Conservation (phyloP, 2,888 invertebrate genomes). For the Cyrtodaria siliqua region DNA sequence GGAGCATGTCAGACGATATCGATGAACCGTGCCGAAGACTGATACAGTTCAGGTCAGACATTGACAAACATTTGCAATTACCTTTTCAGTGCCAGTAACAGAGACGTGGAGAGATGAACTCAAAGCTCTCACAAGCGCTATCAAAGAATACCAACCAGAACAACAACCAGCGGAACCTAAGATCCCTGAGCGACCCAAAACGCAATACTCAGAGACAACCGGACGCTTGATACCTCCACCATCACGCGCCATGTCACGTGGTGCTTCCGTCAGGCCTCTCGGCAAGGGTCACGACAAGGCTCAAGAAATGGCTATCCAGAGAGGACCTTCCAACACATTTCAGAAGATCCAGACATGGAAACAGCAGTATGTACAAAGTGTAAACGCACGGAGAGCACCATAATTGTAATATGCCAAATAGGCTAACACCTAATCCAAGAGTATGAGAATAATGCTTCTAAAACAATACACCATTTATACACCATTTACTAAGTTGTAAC, state of each 20-base stretch:
- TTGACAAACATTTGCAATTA: no score
- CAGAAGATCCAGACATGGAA: constrained; percentile 80
- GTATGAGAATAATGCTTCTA: no score
- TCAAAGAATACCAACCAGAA: constrained; percentile 59
- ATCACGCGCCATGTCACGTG: constrained; percentile 83
- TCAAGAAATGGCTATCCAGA: constrained; percentile 23
- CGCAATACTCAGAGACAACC: constrained; percentile 83
- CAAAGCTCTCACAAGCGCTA: constrained; percentile 76
- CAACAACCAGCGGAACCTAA: constrained; percentile 36
- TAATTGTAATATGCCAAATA: no score
- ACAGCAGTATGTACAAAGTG: constrained; percentile 70
- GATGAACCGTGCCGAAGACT: no score
- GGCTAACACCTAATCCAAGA: no score
- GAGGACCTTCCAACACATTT: constrained; percentile 77
- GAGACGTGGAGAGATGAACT: constrained; percentile 85
- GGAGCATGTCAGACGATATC: no score
- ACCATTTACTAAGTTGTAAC: no score
- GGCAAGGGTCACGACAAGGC: constrained; percentile 62
- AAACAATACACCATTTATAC: no score
- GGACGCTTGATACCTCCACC: constrained; percentile 85
- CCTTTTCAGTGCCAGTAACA: constrained; percentile 81
- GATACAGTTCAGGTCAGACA: no score
- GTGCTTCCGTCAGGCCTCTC: constrained; percentile 61
- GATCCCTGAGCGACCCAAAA: constrained; percentile 63
- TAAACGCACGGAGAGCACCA: no score